Conservation (phyloP, 2,888 invertebrate species). For the Plagodis pulveraria region DNA sequence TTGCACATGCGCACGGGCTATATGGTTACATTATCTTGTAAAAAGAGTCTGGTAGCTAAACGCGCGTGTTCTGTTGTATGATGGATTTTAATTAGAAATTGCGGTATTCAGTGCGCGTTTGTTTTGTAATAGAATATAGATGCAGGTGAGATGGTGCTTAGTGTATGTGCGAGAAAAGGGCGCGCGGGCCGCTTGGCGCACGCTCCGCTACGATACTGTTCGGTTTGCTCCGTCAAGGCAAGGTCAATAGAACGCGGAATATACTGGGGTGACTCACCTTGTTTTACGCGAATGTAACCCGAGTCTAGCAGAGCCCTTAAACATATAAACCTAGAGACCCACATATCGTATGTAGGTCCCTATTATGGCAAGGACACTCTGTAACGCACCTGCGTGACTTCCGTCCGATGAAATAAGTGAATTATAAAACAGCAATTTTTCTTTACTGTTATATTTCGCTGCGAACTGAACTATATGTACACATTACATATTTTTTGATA, state of each 20-base stretch:
- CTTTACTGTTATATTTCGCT: too few relatives aligned
- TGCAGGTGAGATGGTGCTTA: slow-evolving; percentile 3
- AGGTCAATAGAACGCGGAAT: slow-evolving; percentile 52
- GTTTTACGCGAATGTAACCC: slow-evolving; percentile 1
- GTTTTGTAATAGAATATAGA: background rate
- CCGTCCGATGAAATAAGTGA: too few relatives aligned
- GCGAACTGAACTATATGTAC: too few relatives aligned
- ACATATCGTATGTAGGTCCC: too few relatives aligned
- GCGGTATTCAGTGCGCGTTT: background rate
- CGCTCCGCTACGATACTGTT: slow-evolving; percentile 47
- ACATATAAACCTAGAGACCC: too few relatives aligned
- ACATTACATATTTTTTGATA: too few relatives aligned
- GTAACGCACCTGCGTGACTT: background rate
- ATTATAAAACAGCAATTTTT: too few relatives aligned
- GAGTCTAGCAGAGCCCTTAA: too few relatives aligned
- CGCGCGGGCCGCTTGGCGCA: slow-evolving; percentile 47
- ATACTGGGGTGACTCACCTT: slow-evolving; percentile 49
- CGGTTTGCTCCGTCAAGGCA: slow-evolving; percentile 36
- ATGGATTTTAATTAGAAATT: background rate
- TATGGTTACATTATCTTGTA: slow-evolving; percentile 19
- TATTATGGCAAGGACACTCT: background rate
- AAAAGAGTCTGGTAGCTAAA: slow-evolving; percentile 3
- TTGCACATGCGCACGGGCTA: slow-evolving; percentile 57
- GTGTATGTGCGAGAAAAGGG: slow-evolving; percentile 16
- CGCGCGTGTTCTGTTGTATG: background rate